Evolutionary conservation across 2,113 vertebrate species (phyloP).

Genomic region (Halichoeres trimaculatus): DNA sequence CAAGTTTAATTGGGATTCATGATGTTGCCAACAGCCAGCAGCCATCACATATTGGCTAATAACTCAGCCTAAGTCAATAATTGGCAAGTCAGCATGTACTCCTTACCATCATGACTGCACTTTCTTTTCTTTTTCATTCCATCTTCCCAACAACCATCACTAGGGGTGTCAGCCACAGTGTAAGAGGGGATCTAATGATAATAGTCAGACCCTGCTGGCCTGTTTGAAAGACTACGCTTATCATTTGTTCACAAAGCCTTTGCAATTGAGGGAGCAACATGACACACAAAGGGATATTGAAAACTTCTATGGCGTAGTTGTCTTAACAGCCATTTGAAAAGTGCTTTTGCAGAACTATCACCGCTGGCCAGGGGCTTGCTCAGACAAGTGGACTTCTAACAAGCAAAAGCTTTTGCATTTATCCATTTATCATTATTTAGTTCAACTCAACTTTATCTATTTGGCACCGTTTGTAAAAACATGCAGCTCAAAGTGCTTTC

Average conservation of each 20-base stretch:
- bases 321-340: not conserved
- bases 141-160: not conserved
- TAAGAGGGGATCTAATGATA: constrained; percentile 22
- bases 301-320: not conserved
- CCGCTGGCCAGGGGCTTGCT: not conserved
- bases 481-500: not conserved
- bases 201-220: not conserved
- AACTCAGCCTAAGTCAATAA: constrained; percentile 26
- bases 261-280: constrained; percentile 14
- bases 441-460: not conserved
- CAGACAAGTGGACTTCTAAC: not conserved
- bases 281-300: constrained; percentile 4
- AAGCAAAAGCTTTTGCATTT: not conserved
- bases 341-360: not conserved
- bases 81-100: constrained; percentile 1
- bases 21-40: not conserved
- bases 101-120: not conserved
- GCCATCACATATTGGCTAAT: constrained; percentile 7
- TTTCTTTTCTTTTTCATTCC: not conserved
- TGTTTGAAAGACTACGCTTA: not conserved
- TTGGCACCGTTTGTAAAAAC: not conserved
- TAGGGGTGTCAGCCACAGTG: not conserved
- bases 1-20: constrained; percentile 16
- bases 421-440: not conserved
- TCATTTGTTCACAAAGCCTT: not conserved